Evolutionary conservation across 1,140 invertebrate genomes (phyloP), one percentile per base, ranked within the genome.

Genomic region (Apocrypta bakeri): DNA sequence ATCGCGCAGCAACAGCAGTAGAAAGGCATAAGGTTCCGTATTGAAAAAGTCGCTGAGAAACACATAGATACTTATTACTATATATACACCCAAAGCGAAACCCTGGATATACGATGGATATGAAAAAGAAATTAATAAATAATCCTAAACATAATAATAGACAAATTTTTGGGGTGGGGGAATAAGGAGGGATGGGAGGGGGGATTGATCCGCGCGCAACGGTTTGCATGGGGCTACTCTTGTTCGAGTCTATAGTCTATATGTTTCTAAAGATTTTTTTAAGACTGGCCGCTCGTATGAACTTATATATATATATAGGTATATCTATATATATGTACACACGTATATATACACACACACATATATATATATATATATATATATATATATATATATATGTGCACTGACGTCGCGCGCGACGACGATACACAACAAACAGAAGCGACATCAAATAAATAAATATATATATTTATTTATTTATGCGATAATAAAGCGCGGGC

Each of bases 331-430:
- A 85, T 31, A 85, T 81, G 79, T 78, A 85, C 75, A 85, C 84
- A 83, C 83, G 63, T 56, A 81, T 73, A 87, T 84, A 85, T 79
- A 85, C 84, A 85, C 25, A 85, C 79, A 82, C 73, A 85, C 75
- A 85, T 84, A 83, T 84, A 48, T 56, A 81, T 73, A 87, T 84
- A 85, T 79, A 85, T 85, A 85, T 31, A 85, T 81, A 82, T 78
- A 85, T 73, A 87, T 84, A 85, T 79, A 85, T 85, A 85, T 31
- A 85, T 81, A 82, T 78, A 85, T 77, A 85, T 84, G 82, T 84
- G 63, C 69, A 81, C 79, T 81, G 56, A 56, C 72, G 69, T 72
- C n/a, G 31, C 25, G 24, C 14, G 42, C 42, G 42, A 48, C 42
- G 25, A 71, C 68, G 68, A 71, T 21, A 33, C 25, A 31, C 29